Evolutionary conservation across 2,113 vertebrate species (phyloP), one percentile per base, ranked within the genome.

Genomic region (Eolophus roseicapilla): DNA sequence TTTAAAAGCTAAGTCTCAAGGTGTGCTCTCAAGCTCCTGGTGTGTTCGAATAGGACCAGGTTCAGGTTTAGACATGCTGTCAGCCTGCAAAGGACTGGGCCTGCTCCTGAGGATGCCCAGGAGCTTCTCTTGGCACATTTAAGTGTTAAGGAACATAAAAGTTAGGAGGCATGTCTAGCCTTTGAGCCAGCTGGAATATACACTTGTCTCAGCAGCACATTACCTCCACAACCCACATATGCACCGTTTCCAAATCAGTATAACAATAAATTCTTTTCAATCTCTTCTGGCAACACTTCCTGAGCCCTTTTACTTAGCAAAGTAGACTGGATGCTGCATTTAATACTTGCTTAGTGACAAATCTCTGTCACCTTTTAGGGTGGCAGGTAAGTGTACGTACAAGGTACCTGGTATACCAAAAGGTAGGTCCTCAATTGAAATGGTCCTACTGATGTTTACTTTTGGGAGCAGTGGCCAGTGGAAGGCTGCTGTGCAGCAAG

Each of bases 101-200:
- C 92, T 96, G 91, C 93, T 96, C 44, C 86, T 76, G 86, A 96
- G 81, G 96, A 82, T 96, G 92, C 95, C 95, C 93, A 97, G 93
- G 83, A 97, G 95, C 95, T 96, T 93, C 96, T 93, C 93, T 89
- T 97, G 95, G 95, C 93, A 82, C 62, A 53, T 69, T 62, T 73
- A 57, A 95, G 64, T 86, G 69, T 57, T 96, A 92, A 84, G 74
- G 77, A 95, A 79, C 35, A 86, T 88, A 65, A 81, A 93, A 95
- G 88, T 91, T 70, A 39, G 88, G 81, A 96, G 96, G 96, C 96
- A 96, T 96, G 94, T 97, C 96, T 97, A 96, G 92, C 93, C 93
- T 96, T 92, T 83, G 91, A 92, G 95, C 91, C 95, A 97, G 88
- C 93, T 97, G 96, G 95, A 97, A 95, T 62, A 96, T 27, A 1